Evolutionary conservation across 2,888 invertebrate genomes (phyloP), one percentile per base, ranked within the genome.

Genomic region (Thyatira batis): DNA sequence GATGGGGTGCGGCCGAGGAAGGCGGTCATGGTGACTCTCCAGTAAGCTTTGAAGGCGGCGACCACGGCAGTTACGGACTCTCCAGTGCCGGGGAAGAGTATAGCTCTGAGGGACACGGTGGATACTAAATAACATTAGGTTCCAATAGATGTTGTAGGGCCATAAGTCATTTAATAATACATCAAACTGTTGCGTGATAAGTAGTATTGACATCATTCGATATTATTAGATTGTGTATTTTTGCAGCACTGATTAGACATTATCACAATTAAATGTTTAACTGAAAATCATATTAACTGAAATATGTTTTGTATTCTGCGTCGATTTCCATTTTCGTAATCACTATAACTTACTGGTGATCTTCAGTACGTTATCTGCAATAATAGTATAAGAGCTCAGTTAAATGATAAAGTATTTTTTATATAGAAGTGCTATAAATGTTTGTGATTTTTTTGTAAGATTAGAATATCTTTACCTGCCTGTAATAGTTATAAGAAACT

Each of bases 1-100:
- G 86, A 1, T 90, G 89, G 86, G 86, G 86, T 21, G 92, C 85
- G 0, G 88, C 87, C 3, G 92, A 90, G 30, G 92, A 87, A 55
- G 79, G 84, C 1, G 81, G 84, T 0, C 74, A 85, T 51, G 87
- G 80, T 1, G 87, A 89, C 21, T 84, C 89, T 0, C 86, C 87
- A 0, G 87, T 89, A 20, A 91, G 89, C 65, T 88, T 89, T 62
- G 87, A 86, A 50, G 89, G 86, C 1, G 82, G 85, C 0, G 88
- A 88, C 54, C 84, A 84, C 48, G 75, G 82, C 4, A 74, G 84
- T 52, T 87, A 87, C 63, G 84, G 82, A 2, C 79, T 87, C 1
- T 78, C 82, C 13, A 76, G 79, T 6, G 71, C 73, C 1, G 85
- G 77, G 0, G 80, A 75, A 9, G 87, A 85, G 8, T 80, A 80